Percentiles rank a stretch among this genome's conserved stretches.
Evolutionary conservation across 53 echinoderm and acorn worm species (phyloP).

Genomic region (Hippasteria phrygiana): DNA sequence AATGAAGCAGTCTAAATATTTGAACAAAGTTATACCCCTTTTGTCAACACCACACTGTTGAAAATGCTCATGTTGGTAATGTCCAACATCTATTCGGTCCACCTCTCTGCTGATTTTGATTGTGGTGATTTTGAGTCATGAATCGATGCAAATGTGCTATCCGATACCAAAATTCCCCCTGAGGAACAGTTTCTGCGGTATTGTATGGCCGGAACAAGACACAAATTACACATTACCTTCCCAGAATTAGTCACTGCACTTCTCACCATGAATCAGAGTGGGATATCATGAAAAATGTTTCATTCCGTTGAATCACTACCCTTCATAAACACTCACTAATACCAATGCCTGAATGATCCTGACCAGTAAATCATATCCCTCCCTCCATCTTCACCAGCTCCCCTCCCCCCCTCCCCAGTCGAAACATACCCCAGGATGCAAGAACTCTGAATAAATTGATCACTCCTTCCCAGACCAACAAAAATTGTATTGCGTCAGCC

Average conservation of each 20-base stretch:
- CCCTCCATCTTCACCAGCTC: background rate
- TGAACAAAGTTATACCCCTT: no score
- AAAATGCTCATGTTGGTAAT: no score
- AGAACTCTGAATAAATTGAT: constrained; percentile 14
- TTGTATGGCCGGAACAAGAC: background rate
- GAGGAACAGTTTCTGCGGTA: background rate
- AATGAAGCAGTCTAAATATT: no score
- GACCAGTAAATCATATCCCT: constrained; percentile 14
- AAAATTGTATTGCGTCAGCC: background rate
- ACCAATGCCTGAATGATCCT: background rate
- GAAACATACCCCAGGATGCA: background rate
- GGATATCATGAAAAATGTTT: constrained; percentile 22
- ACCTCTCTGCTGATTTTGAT: background rate
- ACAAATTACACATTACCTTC: background rate
- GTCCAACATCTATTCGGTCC: no score
- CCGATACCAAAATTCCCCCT: constrained; percentile 2
- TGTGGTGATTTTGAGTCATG: background rate
- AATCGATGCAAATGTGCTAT: background rate
- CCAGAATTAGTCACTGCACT: constrained; percentile 44
- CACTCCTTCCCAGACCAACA: background rate
- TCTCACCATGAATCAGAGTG: constrained; percentile 46
- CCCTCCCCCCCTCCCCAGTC: background rate
- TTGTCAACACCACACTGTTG: no score
- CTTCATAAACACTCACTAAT: constrained; percentile 3
- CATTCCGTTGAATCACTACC: constrained; percentile 15